Base-by-base conservation (phyloP, 1,140 invertebrate species). In the Palaemon carinicauda region DNA sequence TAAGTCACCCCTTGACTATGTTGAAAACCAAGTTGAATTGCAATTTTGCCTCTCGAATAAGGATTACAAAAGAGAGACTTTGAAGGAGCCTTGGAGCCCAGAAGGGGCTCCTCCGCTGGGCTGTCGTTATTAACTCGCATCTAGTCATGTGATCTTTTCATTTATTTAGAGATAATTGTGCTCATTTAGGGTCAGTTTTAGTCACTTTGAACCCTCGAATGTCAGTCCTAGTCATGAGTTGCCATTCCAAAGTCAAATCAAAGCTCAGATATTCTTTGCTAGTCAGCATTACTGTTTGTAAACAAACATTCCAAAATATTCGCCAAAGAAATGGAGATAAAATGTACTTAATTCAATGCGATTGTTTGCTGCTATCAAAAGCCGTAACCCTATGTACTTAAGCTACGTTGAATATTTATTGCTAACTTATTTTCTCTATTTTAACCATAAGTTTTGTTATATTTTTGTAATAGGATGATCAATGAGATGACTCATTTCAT, bases 391-490 rank as follows among this genome's bases (percentile, higher is more conserved):
- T 27, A 73, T 79, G 60, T 71, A 53, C 75, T 73, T 79, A 80
- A 78, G 78, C 27, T 52, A 54, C 71, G 74, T 79, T 86, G 83
- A 53, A 79, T 78, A 86, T 86, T 86, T 86, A 86, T 86, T 86
- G 77, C 54, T 86, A 79, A 86, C 56, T 86, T 86, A 86, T 86
- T 79, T 86, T 86, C 29, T 31, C 31, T 50, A 71, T 79, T 60
- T 86, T 65, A 71, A 50, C 33, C 19, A 69, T 69, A 71, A 79
- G 74, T 79, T 79, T 69, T 71, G 53, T n/a, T 71, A 71, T 86
- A 78, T 86, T 78, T 79, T 86, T 79, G 31, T 79, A 79, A 69
- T 80, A 86, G 53, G 56, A 53, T 31, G 33, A 24, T 33, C 50
- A 14, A 27, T 21, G 31, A 9, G 65, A 24, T 71, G 41, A 9